A percentile compares a stretch with the other conserved stretches of the same genome.
Evolutionary conservation across 92 coral and sea anemone species (phyloP).

Genomic region (Porites cylindrica): DNA sequence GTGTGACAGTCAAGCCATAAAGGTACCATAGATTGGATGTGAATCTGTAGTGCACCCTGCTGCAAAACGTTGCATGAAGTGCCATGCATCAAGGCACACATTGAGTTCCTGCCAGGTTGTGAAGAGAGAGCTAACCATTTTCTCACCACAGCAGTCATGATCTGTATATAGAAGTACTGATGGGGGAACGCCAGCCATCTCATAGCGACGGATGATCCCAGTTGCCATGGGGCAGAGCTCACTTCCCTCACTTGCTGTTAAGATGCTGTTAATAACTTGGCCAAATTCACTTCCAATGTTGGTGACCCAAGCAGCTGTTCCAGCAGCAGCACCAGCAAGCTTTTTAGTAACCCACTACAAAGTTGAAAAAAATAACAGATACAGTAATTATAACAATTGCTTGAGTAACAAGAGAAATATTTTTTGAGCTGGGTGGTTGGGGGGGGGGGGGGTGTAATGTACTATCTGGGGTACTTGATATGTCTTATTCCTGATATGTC

Average conservation of each 20-base stretch:
- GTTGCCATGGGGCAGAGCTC: conserved; percentile 62
- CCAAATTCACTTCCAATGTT: conserved; percentile 68
- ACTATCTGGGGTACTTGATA: no score
- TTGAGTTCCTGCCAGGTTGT: conserved; percentile 37
- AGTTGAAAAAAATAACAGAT: background rate
- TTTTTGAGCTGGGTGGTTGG: no score
- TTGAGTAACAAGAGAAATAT: no score
- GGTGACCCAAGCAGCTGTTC: conserved; percentile 66
- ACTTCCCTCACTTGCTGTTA: conserved; percentile 61
- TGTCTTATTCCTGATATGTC: no score
- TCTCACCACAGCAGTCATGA: conserved; percentile 73
- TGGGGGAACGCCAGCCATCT: conserved; percentile 39
- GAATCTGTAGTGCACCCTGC: conserved; percentile 66
- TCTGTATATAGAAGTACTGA: conserved; percentile 65
- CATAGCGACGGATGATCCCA: conserved; percentile 60
- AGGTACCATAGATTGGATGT: conserved; percentile 67
- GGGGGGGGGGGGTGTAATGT: no score
- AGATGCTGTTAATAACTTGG: conserved; percentile 54
- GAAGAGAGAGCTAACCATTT: conserved; percentile 51
- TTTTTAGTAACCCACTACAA: conserved; percentile 24
- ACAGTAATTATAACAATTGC: background rate
- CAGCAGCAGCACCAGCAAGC: conserved; percentile 41
- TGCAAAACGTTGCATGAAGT: conserved; percentile 61
- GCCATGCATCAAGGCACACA: conserved; percentile 58
- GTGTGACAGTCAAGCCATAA: conserved; percentile 59